phyloP scores from a whole-genome alignment of 2,797 vertebrate genomes.

The Amphiprion clarkii region DNA sequence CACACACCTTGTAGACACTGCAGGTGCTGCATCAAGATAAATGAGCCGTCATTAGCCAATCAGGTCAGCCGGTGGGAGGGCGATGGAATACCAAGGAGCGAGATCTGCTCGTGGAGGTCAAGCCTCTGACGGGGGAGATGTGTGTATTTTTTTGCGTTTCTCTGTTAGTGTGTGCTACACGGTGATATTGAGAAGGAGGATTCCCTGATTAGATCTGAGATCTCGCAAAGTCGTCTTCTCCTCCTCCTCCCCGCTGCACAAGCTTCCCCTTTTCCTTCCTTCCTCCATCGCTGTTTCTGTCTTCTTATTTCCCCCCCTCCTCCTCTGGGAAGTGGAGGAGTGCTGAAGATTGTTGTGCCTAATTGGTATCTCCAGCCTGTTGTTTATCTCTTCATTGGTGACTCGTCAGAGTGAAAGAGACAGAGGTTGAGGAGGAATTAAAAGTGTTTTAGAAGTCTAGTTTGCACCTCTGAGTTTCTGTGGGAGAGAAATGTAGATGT shows the following conservation, averaged over 20 bases:
- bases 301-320: conserved; percentile 33
- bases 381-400: conserved; percentile 67
- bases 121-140: conserved; percentile 56
- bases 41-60: conserved; percentile 85
- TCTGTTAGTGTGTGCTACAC: conserved; percentile 29
- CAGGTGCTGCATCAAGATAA: conserved; percentile 85
- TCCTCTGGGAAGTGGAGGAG: conserved; percentile 66
- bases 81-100: conserved; percentile 67
- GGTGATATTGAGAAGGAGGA: conserved; percentile 70
- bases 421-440: conserved; percentile 60
- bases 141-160: conserved; percentile 42
- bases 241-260: conserved; percentile 26
- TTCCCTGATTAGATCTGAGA: conserved; percentile 80
- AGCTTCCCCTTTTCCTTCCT: conserved; percentile 34
- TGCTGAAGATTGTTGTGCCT: conserved; percentile 61
- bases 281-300: conserved; percentile 22
- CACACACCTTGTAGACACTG: conserved; percentile 58
- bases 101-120: conserved; percentile 77
- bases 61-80: conserved; percentile 81
- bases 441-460: conserved; percentile 52
- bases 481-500: conserved; percentile 32
- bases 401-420: conserved; percentile 50
- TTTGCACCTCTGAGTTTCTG: conserved; percentile 34
- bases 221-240: conserved; percentile 53
- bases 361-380: conserved; percentile 69